A percentile compares a stretch with the other conserved stretches of the same genome.
These are phyloP conservation scores for Drosophila nannoptera DNA, from an alignment of 1,140 invertebrate species.

Conservation along the genomic window DNA sequence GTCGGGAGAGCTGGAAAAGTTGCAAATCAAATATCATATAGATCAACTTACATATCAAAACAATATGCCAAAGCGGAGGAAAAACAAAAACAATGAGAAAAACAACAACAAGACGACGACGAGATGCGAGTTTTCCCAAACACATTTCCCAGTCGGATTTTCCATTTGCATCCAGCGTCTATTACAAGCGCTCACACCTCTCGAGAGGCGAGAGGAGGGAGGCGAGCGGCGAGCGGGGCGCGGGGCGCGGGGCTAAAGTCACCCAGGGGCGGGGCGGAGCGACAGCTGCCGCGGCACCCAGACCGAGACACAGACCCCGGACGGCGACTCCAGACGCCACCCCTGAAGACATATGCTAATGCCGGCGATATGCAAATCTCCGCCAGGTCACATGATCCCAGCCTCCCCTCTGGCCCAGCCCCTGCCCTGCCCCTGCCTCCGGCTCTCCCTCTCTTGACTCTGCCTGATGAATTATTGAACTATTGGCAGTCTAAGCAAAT, in stretches of 20 bases:
- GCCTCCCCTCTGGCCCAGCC: background rate
- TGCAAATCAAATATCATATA: constrained; percentile 75
- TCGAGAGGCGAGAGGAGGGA: constrained; percentile 31
- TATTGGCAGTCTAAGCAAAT: constrained; percentile 76
- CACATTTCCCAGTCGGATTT: constrained; percentile 3
- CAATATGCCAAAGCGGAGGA: constrained; percentile 26
- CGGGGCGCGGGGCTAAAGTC: background rate
- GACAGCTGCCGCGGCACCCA: constrained; percentile 47
- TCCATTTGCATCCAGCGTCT: constrained; percentile 33
- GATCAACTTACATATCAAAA: constrained; percentile 77
- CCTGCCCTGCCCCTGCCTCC: background rate
- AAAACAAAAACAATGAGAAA: constrained; percentile 54
- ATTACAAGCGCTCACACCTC: constrained; percentile 73
- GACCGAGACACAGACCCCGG: background rate
- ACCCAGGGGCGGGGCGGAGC: constrained; percentile 7
- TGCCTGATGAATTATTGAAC: constrained; percentile 67
- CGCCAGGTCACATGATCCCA: constrained; percentile 50
- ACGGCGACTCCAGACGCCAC: background rate
- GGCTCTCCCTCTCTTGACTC: constrained; percentile 23
- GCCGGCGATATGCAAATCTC: constrained; percentile 59
- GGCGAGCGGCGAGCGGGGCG: no score
- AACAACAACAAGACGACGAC: constrained; percentile 28
- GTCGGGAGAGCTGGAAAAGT: background rate
- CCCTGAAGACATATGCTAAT: constrained; percentile 54
- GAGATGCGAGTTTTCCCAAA: background rate